Evolutionary conservation across 2,113 vertebrate genomes (phyloP), one percentile per base, ranked within the genome.

Genomic region (Cranoglanis bouderius): DNA sequence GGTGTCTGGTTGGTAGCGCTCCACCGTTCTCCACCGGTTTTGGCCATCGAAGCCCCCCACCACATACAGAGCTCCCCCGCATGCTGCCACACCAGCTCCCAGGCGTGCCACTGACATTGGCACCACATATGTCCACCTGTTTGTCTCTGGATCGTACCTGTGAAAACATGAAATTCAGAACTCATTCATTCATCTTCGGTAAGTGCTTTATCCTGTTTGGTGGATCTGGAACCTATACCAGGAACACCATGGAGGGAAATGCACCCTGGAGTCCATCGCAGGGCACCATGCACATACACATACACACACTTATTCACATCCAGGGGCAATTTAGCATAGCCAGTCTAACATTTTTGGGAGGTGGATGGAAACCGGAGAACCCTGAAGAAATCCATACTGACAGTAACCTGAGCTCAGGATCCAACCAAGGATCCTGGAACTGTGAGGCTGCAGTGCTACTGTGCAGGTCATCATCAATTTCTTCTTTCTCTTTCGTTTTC

Each of bases 131-230:
- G 94, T 94, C 96, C 96, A 97, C 84, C 92, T 92, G 82, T 96
- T 95, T 7, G 92, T 93, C 88, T 97, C 96, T 0, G 96, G 96
- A 88, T 97, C 96, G 89, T 96, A 97, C 92, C 96, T 97, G 94
- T 14, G 4, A 26, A 85, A 65, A 84, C 5, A 0, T 14, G 55
- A 32, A 82, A n/a, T 53, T 78, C 26, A 78, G 26, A 78, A 55
- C 75, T 81, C 77, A 9, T 81, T 55, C n/a, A 81, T 10, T 81
- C 78, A 51, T 18, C 75, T 80, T n/a, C 32, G 35, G 14, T 51
- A 80, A n/a, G 14, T n/a, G 46, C 32, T 81, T 12, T 35, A 80
- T 81, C 16, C n/a, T 81, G 29, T 0, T 55, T 35, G n/a, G 49
- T 2, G 26, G 26, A 32, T 53, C 77, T 53, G 46, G 13, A 46